phyloP scores from a whole-genome alignment of 2,888 invertebrate genomes.

The Charanyca ferruginea region DNA sequence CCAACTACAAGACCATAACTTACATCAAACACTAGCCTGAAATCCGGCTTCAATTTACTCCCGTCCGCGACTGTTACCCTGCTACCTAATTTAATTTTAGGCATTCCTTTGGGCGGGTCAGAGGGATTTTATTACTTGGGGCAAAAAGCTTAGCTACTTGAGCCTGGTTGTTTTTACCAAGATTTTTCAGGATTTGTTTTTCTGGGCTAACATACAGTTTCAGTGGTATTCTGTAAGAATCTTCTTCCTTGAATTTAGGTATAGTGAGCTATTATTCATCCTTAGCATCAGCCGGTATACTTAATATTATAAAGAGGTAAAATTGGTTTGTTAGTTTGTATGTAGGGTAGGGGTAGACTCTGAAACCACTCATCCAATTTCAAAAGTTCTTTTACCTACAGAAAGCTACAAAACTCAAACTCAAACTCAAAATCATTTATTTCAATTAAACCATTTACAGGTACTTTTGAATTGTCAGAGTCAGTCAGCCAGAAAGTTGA shows the following conservation, averaged over 20 bases:
- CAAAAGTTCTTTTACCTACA: too few species aligned
- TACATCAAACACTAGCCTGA: constrained; percentile 19
- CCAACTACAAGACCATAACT: constrained; percentile 14
- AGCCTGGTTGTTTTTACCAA: constrained; percentile 10
- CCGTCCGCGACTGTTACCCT: constrained; percentile 14
- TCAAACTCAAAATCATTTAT: too few species aligned
- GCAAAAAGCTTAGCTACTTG: constrained; percentile 13
- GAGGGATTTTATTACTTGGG: constrained; percentile 31
- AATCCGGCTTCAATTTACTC: constrained; percentile 38
- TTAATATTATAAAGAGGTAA: too few species aligned
- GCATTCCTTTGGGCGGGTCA: constrained; percentile 20
- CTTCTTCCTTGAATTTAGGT: neutral
- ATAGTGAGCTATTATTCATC: too few species aligned
- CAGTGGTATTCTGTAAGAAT: neutral
- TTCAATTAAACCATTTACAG: too few species aligned
- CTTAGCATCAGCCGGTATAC: too few species aligned
- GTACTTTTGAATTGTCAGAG: too few species aligned
- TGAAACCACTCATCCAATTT: too few species aligned
- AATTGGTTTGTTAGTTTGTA: too few species aligned
- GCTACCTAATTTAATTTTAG: constrained; percentile 42
- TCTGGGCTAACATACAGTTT: neutral
- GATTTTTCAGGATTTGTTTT: neutral
- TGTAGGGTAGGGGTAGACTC: too few species aligned
- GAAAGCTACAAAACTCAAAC: too few species aligned
- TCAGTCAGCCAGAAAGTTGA: too few species aligned